Evolutionary conservation across 2,113 vertebrate genomes (phyloP).

Genomic region (Thermophis baileyi): DNA sequence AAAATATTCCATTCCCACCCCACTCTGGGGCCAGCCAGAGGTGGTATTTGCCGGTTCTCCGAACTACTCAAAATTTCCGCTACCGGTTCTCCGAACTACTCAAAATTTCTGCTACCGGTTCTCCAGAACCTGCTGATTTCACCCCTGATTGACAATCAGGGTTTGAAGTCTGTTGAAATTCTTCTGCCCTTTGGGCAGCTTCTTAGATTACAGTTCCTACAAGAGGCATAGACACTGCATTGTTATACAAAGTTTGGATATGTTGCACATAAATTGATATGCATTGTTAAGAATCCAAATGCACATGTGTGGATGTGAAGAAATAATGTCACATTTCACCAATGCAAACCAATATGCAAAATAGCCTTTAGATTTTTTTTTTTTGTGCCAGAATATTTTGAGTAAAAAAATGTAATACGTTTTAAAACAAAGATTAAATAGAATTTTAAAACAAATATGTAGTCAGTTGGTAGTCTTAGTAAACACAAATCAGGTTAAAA

Average conservation of each 20-base stretch:
- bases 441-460: background rate
- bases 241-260: background rate
- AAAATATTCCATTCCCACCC: no score
- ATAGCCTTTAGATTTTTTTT: background rate
- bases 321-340: background rate
- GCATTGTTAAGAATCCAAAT: background rate
- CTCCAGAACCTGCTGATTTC: no score
- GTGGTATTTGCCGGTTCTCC: no score
- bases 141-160: background rate
- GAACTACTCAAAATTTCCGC: no score
- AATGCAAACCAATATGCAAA: background rate
- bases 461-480: background rate
- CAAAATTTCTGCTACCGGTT: no score
- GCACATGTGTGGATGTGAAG: background rate
- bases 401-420: background rate
- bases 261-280: background rate
- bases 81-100: no score
- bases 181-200: background rate
- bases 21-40: no score
- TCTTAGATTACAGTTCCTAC: background rate
- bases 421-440: background rate
- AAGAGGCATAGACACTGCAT: background rate
- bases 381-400: background rate
- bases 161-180: background rate
- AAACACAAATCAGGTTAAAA: background rate